phyloP scores from a whole-genome alignment of 2,888 invertebrate species.

The Chloroclysta siterata region DNA sequence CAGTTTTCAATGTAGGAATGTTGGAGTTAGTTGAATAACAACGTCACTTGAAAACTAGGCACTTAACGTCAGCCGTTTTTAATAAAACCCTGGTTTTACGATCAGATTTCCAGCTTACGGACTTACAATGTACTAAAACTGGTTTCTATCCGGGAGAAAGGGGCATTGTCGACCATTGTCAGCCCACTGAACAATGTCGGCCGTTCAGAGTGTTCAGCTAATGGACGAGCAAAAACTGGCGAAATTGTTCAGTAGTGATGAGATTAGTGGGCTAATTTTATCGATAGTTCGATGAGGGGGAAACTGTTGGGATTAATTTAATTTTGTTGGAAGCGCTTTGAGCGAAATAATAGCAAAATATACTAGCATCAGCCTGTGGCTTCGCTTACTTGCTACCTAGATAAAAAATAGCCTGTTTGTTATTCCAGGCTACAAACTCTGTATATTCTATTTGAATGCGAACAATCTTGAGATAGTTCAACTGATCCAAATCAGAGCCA shows the following conservation, averaged over 20 bases:
- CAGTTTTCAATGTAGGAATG: no score
- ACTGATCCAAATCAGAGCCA: no score
- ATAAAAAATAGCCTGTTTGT: no score
- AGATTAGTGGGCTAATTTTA: conserved; percentile 17
- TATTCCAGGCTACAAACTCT: no score
- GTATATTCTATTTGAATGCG: no score
- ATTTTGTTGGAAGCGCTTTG: neutral
- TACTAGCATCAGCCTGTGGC: no score
- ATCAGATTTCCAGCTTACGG: neutral
- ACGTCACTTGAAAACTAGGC: no score
- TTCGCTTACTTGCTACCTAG: no score
- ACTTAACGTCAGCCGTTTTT: neutral
- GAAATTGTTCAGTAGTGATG: conserved; percentile 26
- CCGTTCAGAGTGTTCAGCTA: conserved; percentile 45
- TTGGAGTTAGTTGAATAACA: no score
- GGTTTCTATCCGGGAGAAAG: conserved; percentile 27
- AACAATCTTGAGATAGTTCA: no score
- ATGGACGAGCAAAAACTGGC: conserved; percentile 44
- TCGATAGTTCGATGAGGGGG: conserved; percentile 19
- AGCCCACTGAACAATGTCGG: conserved; percentile 45
- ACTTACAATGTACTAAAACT: conserved; percentile 5
- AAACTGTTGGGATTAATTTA: conserved; percentile 6
- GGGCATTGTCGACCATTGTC: conserved; percentile 39
- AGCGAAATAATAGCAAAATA: no score
- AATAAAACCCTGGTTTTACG: neutral